These are phyloP conservation scores for Ernsta delagoae DNA, from an alignment of 2,888 invertebrate species.

Conservation along the genomic window DNA sequence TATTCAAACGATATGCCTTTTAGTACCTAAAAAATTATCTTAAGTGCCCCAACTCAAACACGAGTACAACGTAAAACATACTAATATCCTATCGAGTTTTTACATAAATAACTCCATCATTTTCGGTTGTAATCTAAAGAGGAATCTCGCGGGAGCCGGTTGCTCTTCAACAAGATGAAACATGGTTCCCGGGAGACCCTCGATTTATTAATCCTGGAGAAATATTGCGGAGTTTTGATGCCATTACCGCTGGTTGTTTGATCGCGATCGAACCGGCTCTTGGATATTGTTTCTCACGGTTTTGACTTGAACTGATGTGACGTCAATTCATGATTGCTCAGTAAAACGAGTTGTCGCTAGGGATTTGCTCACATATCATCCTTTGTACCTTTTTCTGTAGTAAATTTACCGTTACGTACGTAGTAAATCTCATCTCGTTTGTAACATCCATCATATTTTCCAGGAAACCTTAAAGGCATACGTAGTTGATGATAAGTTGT, in stretches of 20 bases:
- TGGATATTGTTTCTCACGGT: background rate
- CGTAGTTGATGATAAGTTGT: background rate
- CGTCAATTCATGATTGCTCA: background rate
- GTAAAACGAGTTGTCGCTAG: background rate
- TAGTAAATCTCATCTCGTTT: no score
- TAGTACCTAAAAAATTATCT: background rate
- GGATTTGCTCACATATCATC: background rate
- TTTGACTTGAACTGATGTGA: background rate
- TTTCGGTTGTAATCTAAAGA: constrained; percentile 39
- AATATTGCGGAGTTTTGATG: constrained; percentile 24
- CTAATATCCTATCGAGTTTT: constrained; percentile 3
- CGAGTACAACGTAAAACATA: background rate
- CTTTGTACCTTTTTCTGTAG: background rate
- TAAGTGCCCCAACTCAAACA: background rate
- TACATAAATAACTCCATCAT: constrained; percentile 17
- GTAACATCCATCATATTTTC: background rate
- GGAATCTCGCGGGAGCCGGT: constrained; percentile 32
- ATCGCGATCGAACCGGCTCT: constrained; percentile 9
- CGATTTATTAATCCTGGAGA: constrained; percentile 31
- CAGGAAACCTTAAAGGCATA: background rate
- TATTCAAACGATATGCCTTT: no score
- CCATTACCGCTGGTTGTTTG: constrained; percentile 10
- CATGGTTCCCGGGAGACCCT: constrained; percentile 1
- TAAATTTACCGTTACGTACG: no score
- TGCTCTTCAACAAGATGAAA: constrained; percentile 25